Evolutionary conservation across 2,888 invertebrate species (phyloP), one percentile per base, ranked within the genome.

Genomic region (Tetheella fluctuosa): DNA sequence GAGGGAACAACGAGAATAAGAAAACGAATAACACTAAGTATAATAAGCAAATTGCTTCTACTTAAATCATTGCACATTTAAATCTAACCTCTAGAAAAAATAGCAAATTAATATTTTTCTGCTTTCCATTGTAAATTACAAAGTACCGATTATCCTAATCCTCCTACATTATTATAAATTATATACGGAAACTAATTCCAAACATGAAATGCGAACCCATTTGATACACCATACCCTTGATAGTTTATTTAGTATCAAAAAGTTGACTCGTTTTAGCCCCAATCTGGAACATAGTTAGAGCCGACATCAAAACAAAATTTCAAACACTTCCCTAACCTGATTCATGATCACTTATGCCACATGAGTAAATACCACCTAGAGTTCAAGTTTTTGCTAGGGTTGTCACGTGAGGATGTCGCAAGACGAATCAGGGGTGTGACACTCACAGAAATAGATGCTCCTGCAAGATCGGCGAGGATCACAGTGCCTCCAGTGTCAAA

Each of bases 281-380:
- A 10, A 30, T 34, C 12, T 37, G 39, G 6, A 25, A 55, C 13
- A 4, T 37, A 25, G 1, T 20, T 30, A 34, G 34, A 34, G 20
- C 34, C 34, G 55, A 55, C 55, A 37, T 55, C 34, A 55, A 55
- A 55, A 20, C 6, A 20, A 48, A 34, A 34, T 54, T 54, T 17
- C n/a, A 39, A 10, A 55, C 55, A 55, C 55, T 20, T 54, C 30
- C 34, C 23, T 55, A 55, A 55, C n/a, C 30, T 34, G 34, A 34
- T 54, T 30, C 12, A 17, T 15, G 28, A 28, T 30, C 42, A 48
- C 48, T 20, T 39, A 39, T 10, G 39, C 39, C 39, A 39, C 6
- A 34, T n/a, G n/a, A n/a, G n/a, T 39, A n/a, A n/a, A n/a, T 39
- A 39, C 1, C 6, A 39, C 37, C 8, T 34, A 37, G 15, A 37